Evolutionary conservation across 2,113 vertebrate species (phyloP), one percentile per base, ranked within the genome.

Genomic region (Pleuronectes platessa): DNA sequence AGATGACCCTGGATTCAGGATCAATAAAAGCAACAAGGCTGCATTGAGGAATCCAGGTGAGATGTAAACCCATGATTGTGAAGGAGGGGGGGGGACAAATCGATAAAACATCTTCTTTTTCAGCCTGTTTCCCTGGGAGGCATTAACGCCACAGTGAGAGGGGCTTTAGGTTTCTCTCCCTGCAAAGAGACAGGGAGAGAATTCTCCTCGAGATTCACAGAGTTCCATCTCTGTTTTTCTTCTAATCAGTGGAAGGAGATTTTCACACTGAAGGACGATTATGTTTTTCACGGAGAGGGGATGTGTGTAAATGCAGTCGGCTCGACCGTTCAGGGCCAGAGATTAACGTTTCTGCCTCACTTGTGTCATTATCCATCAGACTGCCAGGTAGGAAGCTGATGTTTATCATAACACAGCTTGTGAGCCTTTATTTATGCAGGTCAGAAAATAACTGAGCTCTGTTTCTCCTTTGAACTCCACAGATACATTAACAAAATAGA

Each of bases 331-430:
- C 75, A 79, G 74, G 87, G 85, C 76, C 91, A 83, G 42, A 71
- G 49, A 59, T 42, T 21, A 54, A 67, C 21, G 65, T 79, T 88
- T 54, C 74, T 76, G 72, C 75, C 35, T 76, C 74, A 79, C 42
- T 77, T 74, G 64, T 71, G 70, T 79, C 75, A 78, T 81, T 81
- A 86, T 85, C 75, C 80, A 24, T 24, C 24, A 24, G 24, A 24
- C 24, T 49, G 73, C n/a, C 56, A 42, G 74, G 83, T 75, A 66
- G 86, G 70, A 88, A 89, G 84, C 87, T 87, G 63, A 81, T 83
- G 71, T 86, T 90, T 87, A 90, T 84, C 84, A 89, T 88, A 82
- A 89, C 86, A 90, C 90, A 86, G 68, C 76, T 60, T 64, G 71
- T 55, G 42, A 68, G 26, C 42, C 54, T 76, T 81, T 83, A 88